Conservation (phyloP, 2,113 vertebrate species). For the Ptyas mucosa region DNA sequence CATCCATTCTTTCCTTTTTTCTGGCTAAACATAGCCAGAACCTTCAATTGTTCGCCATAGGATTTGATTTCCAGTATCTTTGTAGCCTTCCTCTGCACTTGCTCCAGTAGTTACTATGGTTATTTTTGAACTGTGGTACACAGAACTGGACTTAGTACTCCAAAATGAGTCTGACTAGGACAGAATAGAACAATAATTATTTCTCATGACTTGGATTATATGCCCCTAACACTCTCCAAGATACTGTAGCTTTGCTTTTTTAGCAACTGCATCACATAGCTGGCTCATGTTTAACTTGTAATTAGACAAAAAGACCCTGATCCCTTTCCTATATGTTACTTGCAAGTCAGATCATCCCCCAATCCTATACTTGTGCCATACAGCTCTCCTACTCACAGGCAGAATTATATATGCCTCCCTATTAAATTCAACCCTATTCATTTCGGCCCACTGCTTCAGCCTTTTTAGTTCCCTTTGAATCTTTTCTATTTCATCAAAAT, state of each 20-base stretch:
- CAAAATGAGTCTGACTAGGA: neutral
- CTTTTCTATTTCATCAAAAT: neutral
- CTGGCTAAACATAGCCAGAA: neutral
- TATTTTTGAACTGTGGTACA: neutral
- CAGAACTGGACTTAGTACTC: neutral
- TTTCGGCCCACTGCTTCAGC: neutral
- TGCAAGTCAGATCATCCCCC: neutral
- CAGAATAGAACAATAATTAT: neutral
- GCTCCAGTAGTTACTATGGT: neutral
- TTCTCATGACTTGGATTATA: neutral
- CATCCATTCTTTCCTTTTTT: neutral
- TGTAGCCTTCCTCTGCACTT: neutral
- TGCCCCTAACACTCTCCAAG: neutral
- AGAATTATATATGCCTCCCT: neutral
- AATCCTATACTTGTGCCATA: neutral
- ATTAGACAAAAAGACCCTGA: neutral
- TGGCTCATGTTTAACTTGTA: neutral
- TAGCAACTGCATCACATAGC: neutral
- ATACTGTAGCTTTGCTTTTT: neutral
- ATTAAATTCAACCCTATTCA: neutral
- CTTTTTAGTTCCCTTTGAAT: neutral
- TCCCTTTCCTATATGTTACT: neutral
- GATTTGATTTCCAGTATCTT: neutral
- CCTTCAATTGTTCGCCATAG: neutral
- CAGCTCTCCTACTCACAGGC: neutral